phyloP scores from a whole-genome alignment of 2,113 vertebrate genomes.

The Himantopus leucocephalus region DNA sequence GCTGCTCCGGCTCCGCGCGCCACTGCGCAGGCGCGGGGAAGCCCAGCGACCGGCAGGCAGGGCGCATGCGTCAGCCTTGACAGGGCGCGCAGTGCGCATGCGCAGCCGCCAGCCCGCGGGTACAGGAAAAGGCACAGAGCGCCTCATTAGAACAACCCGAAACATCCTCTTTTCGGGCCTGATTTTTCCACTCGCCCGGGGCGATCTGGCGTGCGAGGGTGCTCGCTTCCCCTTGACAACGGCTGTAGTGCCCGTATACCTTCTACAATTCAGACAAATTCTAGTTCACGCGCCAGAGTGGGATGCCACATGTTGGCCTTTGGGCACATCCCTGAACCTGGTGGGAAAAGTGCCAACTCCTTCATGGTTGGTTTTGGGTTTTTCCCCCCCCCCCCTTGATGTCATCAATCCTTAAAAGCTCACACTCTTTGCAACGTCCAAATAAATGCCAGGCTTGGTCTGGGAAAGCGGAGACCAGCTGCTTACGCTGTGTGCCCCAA shows the following conservation, averaged over 20 bases:
- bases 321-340: fast-evolving
- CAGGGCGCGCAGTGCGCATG: background rate
- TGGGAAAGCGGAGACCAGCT: fast-evolving
- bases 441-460: background rate
- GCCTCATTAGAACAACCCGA: fast-evolving
- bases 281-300: fast-evolving
- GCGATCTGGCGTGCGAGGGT: fast-evolving
- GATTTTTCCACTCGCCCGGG: fast-evolving
- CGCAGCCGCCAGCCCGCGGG: fast-evolving
- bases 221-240: fast-evolving
- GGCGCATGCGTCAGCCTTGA: background rate
- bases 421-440: fast-evolving
- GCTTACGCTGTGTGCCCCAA: too few species aligned
- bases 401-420: background rate
- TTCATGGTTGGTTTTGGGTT: too few species aligned
- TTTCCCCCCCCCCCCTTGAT: too few species aligned
- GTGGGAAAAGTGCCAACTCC: background rate
- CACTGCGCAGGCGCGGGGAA: slow-evolving; percentile 5
- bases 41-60: background rate
- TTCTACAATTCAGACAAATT: fast-evolving
- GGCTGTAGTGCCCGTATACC: fast-evolving
- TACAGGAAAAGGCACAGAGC: fast-evolving
- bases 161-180: fast-evolving
- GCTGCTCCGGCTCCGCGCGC: slow-evolving; percentile 46
- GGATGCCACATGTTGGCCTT: too few species aligned